Base-by-base conservation (phyloP, 2,797 vertebrate species). In the Paramormyrops hopkinsi region DNA sequence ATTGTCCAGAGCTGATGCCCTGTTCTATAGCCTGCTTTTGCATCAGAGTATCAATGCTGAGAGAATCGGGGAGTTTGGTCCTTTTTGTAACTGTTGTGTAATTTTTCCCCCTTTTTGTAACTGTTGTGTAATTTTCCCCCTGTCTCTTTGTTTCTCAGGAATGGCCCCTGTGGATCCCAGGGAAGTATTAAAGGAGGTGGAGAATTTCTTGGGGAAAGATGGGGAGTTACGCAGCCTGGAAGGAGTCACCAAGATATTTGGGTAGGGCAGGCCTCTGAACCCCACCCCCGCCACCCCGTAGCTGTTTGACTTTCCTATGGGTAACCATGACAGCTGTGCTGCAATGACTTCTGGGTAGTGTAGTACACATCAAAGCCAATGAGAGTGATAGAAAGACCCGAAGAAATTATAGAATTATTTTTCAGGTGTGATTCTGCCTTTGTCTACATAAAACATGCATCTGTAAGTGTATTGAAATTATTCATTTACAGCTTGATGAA, bases 151-250 rank as follows among this genome's bases (percentile, higher is more conserved):
- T 33, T 37, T 86, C 48, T 89, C 92, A 92, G 96, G 92, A 89
- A 99, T 99, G 98, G 97, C 97, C 94, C 97, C 98, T 6, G 97
- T 99, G 93, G 97, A 99, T 93, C 98, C 98, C 91, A 97, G 97
- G 92, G 97, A 99, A 90, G 97, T 99, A 56, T 93, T 99, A 69
- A 98, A 98, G 92, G 98, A 97, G 46, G 94, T 99, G 87, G 98
- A 98, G 91, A 93, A 95, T 89, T 96, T 98, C 33, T 94, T 99
- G 88, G 98, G 97, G 84, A 97, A 97, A 48, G 97, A 98, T 93
- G 98, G 98, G 65, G 98, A 98, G 92, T 96, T 99, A 37, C 97
- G 97, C 91, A 98, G 96, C 92, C 93, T 97, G 88, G 97, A 99
- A 76, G 98, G 97, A 56, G 97, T 99, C 91, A 93, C 97, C 22